Conservation (phyloP, 2,797 vertebrate genomes). For the Esox masquinongy region DNA sequence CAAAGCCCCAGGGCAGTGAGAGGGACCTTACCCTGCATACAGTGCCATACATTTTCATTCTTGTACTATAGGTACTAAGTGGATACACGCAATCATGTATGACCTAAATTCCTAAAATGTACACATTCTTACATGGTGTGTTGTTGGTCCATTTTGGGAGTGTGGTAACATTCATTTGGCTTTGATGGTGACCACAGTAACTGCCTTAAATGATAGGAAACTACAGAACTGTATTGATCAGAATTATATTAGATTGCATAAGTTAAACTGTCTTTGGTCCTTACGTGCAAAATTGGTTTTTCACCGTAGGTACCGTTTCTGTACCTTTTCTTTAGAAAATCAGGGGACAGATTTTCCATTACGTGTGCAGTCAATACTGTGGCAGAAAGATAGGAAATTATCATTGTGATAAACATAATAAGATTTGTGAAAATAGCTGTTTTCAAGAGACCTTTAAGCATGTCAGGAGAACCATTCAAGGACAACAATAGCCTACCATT, state of each 20-base stretch:
- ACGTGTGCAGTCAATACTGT: neutral
- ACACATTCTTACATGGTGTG: neutral
- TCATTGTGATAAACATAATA: neutral
- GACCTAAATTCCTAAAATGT: no score
- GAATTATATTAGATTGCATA: neutral
- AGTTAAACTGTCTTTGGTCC: neutral
- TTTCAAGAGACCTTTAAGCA: constrained; percentile 5
- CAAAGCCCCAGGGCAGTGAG: no score
- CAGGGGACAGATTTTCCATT: neutral
- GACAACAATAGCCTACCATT: constrained; percentile 46
- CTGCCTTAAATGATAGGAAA: neutral
- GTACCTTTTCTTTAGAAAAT: neutral
- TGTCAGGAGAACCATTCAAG: constrained; percentile 42
- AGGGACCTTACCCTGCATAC: no score
- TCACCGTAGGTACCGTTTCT: neutral
- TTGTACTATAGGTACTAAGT: no score
- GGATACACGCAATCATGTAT: no score
- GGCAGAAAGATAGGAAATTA: neutral
- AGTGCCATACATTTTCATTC: no score
- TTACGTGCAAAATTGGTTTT: neutral
- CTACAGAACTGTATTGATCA: neutral
- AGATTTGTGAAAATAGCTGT: neutral
- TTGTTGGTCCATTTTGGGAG: neutral
- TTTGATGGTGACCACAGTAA: neutral
- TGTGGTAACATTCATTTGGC: neutral